Conservation (phyloP, 1,140 invertebrate species). For the Brachionus rubens region DNA sequence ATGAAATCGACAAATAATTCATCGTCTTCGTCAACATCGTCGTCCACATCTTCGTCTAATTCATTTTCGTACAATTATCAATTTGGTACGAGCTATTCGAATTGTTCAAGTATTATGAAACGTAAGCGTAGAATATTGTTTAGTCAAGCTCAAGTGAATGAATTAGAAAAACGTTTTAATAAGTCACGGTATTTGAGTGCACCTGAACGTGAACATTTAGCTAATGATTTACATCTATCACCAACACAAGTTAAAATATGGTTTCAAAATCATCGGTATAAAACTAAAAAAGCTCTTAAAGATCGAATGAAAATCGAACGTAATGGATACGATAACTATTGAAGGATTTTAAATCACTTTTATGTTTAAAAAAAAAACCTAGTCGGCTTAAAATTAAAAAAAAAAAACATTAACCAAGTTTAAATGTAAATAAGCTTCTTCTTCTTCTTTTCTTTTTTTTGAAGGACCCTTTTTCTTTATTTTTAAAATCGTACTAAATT, state of each 20-base stretch:
- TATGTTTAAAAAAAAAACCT: not conserved
- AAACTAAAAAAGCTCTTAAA: constrained; percentile 52
- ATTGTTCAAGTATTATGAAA: constrained; percentile 62
- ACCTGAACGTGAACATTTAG: constrained; percentile 89
- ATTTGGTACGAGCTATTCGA: not conserved
- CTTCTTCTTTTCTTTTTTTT: not conserved
- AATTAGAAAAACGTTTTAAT: constrained; percentile 86
- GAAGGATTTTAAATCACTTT: not conserved
- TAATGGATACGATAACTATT: not conserved
- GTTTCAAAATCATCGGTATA: constrained; percentile 77
- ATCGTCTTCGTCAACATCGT: not conserved
- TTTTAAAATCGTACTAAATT: not conserved
- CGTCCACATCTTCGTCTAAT: not conserved
- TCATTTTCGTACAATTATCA: not conserved
- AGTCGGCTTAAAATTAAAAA: not conserved
- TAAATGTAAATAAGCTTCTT: too few relatives aligned
- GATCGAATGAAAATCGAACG: constrained; percentile 29
- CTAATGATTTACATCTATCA: constrained; percentile 82
- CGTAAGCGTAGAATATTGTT: constrained; percentile 92
- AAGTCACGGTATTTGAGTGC: constrained; percentile 92
- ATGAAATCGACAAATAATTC: not conserved
- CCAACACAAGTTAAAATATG: constrained; percentile 98
- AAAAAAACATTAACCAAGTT: too few relatives aligned
- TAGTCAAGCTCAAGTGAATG: constrained; percentile 93
- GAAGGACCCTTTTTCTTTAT: not conserved